phyloP scores from a whole-genome alignment of 2,113 vertebrate species.

The Psittacus erithacus region DNA sequence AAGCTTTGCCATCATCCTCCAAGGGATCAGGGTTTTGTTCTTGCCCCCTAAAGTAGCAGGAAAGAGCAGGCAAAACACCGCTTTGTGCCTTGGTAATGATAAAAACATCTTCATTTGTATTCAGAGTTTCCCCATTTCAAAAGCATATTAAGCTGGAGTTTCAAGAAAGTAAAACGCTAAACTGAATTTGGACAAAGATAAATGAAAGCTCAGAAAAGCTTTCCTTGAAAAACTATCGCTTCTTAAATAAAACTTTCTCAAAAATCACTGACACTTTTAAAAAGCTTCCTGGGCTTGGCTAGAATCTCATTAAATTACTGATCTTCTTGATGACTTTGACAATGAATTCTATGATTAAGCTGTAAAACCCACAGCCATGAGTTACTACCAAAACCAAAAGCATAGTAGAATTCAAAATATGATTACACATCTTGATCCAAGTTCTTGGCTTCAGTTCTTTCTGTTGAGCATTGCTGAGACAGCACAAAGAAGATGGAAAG shows the following conservation, averaged over 20 bases:
- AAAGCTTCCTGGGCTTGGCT: constrained; percentile 30
- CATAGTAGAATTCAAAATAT: constrained; percentile 8
- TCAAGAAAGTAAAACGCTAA: neutral
- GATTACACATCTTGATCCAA: neutral
- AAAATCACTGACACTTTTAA: constrained; percentile 1
- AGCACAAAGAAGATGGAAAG: neutral
- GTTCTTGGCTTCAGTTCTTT: constrained; percentile 31
- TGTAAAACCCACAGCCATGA: neutral
- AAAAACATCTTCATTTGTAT: neutral
- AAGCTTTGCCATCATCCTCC: neutral
- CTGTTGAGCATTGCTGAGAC: constrained; percentile 13
- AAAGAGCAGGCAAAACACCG: neutral
- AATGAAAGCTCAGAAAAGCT: neutral
- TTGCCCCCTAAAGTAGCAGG: neutral
- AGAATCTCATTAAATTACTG: constrained; percentile 9
- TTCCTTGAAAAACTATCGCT: neutral
- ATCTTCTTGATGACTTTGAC: constrained; percentile 30
- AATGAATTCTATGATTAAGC: constrained; percentile 10
- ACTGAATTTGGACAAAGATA: neutral
- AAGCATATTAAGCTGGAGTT: neutral
- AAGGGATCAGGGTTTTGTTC: neutral
- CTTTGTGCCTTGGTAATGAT: neutral
- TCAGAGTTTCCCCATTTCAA: neutral
- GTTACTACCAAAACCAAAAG: constrained; percentile 1
- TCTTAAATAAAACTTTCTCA: neutral